Evolutionary conservation across 2,797 vertebrate species (phyloP), one percentile per base, ranked within the genome.

Genomic region (Malacoraja senta): DNA sequence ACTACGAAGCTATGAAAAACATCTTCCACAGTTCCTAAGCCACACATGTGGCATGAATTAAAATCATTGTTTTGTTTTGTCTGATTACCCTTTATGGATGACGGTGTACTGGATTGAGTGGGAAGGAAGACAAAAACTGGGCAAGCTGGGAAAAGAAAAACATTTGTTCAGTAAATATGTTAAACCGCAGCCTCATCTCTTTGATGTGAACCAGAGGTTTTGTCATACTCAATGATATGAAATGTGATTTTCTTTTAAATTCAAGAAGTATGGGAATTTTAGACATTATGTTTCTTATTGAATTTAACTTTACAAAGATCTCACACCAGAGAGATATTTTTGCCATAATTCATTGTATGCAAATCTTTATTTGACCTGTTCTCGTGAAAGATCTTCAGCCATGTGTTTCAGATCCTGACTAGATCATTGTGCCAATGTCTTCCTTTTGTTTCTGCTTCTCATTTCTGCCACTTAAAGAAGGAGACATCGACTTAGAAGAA

Each of bases 11-110:
- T 91, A 91, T 91, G 90, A 91, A 91, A 88, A 91, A 53, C 90
- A 91, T 72, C 71, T 19, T 74, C 68, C 90, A 91, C 90, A 74
- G 3, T 91, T 91, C 90, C 35, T 38, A 91, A 53, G 38, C 90
- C 53, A 26, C 21, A 91, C 90, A 91, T 91, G 90, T 91, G 90
- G 90, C 71, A 74, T 74, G 71, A 44, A 91, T 91, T 91, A 91
- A 91, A 91, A 38, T 53, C 32, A 74, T 53, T 38, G 26, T 91
- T 91, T 74, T 91, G 90, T 74, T 91, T 91, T 38, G 35, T 91
- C 65, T 91, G 32, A 68, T 71, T 71, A 91, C 13, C 35, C 68
- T 91, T 91, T 65, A 13, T 88, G 61, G 58, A 65, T n/a, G 15
- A 19, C 61, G n/a, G n/a, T 88, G 15, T 65, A 63, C 61, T 65